A percentile compares a stretch with the other conserved stretches of the same genome.
These are phyloP conservation scores for Progne subis DNA, from an alignment of 2,113 vertebrate genomes.

Conservation along the genomic window DNA sequence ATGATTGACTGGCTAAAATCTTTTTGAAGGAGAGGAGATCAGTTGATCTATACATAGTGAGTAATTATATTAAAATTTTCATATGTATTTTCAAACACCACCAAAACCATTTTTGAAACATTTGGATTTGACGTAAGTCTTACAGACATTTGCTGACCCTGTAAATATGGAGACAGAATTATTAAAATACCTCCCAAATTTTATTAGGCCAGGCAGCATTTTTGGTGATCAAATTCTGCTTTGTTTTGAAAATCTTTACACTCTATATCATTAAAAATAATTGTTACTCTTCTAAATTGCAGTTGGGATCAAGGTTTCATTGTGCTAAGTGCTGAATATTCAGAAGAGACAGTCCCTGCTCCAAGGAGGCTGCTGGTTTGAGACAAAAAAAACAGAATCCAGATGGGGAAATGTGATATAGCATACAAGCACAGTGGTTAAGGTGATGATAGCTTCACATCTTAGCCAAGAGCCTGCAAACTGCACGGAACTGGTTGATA, in stretches of 20 bases:
- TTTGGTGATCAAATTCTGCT: neutral
- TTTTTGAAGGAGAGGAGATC: neutral
- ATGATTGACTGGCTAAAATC: neutral
- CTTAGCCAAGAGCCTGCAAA: conserved; percentile 62
- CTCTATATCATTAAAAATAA: neutral
- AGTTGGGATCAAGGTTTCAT: neutral
- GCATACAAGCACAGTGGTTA: conserved; percentile 59
- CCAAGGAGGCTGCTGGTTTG: conserved; percentile 7
- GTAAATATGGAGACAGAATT: neutral
- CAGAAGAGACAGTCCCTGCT: conserved; percentile 6
- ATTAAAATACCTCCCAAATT: neutral
- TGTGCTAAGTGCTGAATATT: neutral
- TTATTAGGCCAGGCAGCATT: neutral
- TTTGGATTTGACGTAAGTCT: neutral
- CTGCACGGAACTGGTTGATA: conserved; percentile 55
- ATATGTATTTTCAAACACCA: neutral
- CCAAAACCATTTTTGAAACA: neutral
- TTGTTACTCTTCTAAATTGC: neutral
- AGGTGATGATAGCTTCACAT: conserved; percentile 68
- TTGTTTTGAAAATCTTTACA: neutral
- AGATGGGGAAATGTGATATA: conserved; percentile 67
- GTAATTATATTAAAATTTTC: neutral
- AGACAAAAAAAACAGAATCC: conserved; percentile 46
- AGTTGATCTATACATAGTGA: neutral
- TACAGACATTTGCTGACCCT: neutral